Evolutionary conservation across 2,113 vertebrate species (phyloP), one percentile per base, ranked within the genome.

Genomic region (Jaculus jaculus): DNA sequence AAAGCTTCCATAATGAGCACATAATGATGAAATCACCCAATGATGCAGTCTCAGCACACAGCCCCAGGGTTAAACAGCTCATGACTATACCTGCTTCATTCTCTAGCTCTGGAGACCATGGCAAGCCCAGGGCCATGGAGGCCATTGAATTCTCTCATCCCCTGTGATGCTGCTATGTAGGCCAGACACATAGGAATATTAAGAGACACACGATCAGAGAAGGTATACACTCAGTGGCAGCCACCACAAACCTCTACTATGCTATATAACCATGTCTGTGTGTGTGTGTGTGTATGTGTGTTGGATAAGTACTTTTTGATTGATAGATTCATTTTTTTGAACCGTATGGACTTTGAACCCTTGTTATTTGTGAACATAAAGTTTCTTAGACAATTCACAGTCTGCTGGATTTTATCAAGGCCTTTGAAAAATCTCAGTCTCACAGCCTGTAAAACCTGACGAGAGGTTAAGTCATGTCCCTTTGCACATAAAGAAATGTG

Each of bases 81-180:
- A 2, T 61, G 30, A 39, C 2, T n/a, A 7, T 28, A 20, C 16
- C 37, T 63, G 54, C 32, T 58, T n/a, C 3, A 16, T 7, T n/a
- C 58, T 17, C 42, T 18, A 47, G 4, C 7, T 30, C 32, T 23
- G 21, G 3, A 32, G 16, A n/a, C 13, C 30, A 20, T 0, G 11
- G 16, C 6, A 32, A 28, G 34, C 7, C 9, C 10, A 24, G 5
- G 39, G 37, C 39, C 32, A 18, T 7, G 16, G 7, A n/a, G 28
- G 16, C 10, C 11, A 16, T 18, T 5, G 39, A 28, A 16, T 16
- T 24, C 18, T n/a, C 39, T 7, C 3, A 3, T 54, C 0, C 0
- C 34, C 37, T 87, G n/a, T n/a, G n/a, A 24, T 42, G 66, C 74
- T 58, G 20, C 13, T 37, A 4, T 37, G 26, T 26, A 32, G 78